Evolutionary conservation across 1,140 invertebrate species (phyloP).

Genomic region (Drosophila pachea): DNA sequence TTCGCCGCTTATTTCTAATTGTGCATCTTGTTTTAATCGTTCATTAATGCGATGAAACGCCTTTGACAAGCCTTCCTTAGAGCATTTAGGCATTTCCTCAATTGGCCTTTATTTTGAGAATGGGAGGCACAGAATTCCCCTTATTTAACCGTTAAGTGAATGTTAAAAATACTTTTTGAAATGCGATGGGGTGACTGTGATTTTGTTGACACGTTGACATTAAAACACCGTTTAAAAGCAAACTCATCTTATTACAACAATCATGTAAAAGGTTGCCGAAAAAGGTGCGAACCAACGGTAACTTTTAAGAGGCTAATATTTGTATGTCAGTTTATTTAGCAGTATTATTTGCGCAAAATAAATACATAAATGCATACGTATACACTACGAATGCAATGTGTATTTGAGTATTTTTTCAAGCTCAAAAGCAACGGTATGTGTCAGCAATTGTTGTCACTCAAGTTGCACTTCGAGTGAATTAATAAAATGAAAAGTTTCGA

Average conservation of each 20-base stretch:
- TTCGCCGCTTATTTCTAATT: too few relatives aligned
- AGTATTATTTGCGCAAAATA: background rate
- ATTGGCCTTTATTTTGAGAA: background rate
- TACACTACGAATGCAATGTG: background rate
- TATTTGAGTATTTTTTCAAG: slow-evolving; percentile 8
- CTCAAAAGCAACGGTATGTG: background rate
- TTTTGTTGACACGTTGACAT: slow-evolving; percentile 54
- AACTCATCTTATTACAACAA: slow-evolving; percentile 33
- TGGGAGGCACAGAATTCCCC: background rate
- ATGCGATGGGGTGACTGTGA: slow-evolving; percentile 18
- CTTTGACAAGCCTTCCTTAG: too few relatives aligned
- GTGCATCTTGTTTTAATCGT: too few relatives aligned
- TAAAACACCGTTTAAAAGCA: slow-evolving; percentile 43
- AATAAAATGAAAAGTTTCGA: background rate
- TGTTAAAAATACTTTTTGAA: background rate
- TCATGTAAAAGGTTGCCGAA: slow-evolving; percentile 39
- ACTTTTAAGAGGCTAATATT: slow-evolving; percentile 37
- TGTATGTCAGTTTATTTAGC: background rate
- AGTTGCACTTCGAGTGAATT: too few relatives aligned
- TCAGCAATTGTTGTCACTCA: background rate
- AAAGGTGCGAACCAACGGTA: slow-evolving; percentile 44
- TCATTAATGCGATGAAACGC: too few relatives aligned
- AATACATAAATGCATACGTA: background rate
- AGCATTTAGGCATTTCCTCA: too few relatives aligned
- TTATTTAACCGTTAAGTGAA: slow-evolving; percentile 18